A percentile compares a stretch with the other conserved stretches of the same genome.
phyloP scores from a whole-genome alignment of 2,888 invertebrate species.

The Drosophila robusta region DNA sequence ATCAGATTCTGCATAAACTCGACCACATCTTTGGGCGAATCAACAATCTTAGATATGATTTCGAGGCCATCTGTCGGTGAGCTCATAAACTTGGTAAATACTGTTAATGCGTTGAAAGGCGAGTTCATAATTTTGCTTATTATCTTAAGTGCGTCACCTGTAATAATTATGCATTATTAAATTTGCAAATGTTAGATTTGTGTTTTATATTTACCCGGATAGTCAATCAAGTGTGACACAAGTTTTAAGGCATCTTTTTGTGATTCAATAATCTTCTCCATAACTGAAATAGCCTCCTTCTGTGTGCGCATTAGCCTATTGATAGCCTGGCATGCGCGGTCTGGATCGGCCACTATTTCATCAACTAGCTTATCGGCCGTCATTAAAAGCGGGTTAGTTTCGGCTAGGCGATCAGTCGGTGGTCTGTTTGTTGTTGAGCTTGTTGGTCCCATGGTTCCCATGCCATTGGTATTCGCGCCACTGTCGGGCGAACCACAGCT shows the following conservation, averaged over 20 bases:
- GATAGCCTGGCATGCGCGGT: slow-evolving; percentile 84
- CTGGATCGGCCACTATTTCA: slow-evolving; percentile 83
- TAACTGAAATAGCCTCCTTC: slow-evolving; percentile 80
- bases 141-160: slow-evolving; percentile 84
- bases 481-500: slow-evolving; percentile 83
- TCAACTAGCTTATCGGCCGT: slow-evolving; percentile 83
- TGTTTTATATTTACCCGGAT: slow-evolving; percentile 77
- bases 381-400: slow-evolving; percentile 76
- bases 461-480: slow-evolving; percentile 40
- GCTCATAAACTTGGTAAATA: slow-evolving; percentile 85
- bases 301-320: slow-evolving; percentile 84
- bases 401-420: slow-evolving; percentile 36
- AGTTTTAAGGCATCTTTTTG: slow-evolving; percentile 84
- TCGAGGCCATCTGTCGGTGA: slow-evolving; percentile 85
- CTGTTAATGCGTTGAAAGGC: slow-evolving; percentile 85
- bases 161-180: slow-evolving; percentile 5
- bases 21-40: slow-evolving; percentile 85
- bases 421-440: slow-evolving; percentile 40
- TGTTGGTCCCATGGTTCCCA: slow-evolving; percentile 35
- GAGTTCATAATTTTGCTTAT: slow-evolving; percentile 85
- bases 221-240: slow-evolving; percentile 84
- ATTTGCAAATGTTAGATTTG: neutral
- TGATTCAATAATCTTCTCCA: slow-evolving; percentile 84
- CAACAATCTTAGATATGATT: slow-evolving; percentile 85
- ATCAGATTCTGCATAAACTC: slow-evolving; percentile 84